Evolutionary conservation across 2,797 vertebrate genomes (phyloP).

Genomic region (Takifugu rubripes): DNA sequence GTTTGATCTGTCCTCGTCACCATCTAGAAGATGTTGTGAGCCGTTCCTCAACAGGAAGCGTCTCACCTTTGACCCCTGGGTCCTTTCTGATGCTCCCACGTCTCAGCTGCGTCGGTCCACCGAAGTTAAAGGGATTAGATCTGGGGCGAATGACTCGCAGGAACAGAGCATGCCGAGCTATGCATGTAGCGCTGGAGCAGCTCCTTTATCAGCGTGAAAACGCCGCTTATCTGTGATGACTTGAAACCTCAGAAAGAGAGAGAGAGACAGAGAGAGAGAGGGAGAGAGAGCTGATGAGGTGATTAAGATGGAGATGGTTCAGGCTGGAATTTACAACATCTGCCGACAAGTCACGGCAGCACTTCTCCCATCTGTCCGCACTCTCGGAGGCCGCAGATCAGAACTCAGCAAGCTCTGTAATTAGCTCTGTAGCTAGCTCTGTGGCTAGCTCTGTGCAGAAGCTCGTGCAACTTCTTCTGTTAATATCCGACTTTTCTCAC

Average conservation of each 20-base stretch:
- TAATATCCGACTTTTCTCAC: no score
- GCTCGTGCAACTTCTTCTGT: no score
- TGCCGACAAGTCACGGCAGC: slow-evolving; percentile 34
- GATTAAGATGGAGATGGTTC: slow-evolving; percentile 52
- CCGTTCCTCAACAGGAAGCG: no score
- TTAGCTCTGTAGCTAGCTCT: no score
- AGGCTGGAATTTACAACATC: slow-evolving; percentile 50
- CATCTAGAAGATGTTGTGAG: no score
- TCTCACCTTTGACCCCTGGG: no score
- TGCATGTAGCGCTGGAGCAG: slow-evolving; percentile 59
- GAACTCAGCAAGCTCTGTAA: no score
- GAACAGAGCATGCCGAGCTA: slow-evolving; percentile 60
- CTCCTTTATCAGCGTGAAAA: slow-evolving; percentile 69
- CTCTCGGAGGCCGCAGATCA: neutral
- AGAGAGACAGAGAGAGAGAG: neutral
- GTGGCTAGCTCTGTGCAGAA: no score
- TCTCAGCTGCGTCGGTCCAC: slow-evolving; percentile 12
- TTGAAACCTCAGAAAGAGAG: slow-evolving; percentile 64
- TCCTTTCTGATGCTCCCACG: slow-evolving; percentile 3
- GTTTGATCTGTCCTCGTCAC: no score
- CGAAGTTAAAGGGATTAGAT: slow-evolving; percentile 59
- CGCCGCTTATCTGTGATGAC: slow-evolving; percentile 71
- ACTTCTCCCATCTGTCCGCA: neutral
- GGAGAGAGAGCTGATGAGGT: slow-evolving; percentile 39
- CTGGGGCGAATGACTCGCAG: slow-evolving; percentile 62